phyloP scores from a whole-genome alignment of 2,888 invertebrate species.

The Plagiodera versicolora region DNA sequence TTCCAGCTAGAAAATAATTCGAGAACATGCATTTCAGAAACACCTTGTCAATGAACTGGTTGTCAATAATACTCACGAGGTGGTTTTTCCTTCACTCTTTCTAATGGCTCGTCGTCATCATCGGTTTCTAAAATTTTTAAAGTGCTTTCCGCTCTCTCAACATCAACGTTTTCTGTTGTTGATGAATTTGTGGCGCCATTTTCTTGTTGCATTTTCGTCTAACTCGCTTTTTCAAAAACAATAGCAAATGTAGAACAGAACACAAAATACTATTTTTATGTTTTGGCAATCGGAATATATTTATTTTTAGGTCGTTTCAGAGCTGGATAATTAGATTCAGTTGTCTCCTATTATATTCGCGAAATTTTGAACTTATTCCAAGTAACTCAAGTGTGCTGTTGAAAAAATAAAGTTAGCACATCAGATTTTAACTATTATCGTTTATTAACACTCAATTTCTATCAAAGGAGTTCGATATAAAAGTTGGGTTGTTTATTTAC shows the following conservation, averaged over 20 bases:
- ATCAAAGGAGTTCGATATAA: too few species aligned
- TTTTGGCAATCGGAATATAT: conserved; percentile 10
- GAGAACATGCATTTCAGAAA: too few species aligned
- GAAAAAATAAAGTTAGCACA: too few species aligned
- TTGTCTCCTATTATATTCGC: too few species aligned
- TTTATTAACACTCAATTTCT: too few species aligned
- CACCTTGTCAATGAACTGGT: too few species aligned
- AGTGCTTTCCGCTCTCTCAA: conserved; percentile 32
- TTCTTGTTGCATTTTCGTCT: conserved; percentile 18
- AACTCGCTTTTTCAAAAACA: neutral
- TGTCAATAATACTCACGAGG: conserved; percentile 41
- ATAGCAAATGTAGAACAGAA: neutral
- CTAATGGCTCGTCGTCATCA: conserved; percentile 39
- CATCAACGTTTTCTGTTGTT: conserved; percentile 24
- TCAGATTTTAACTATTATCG: too few species aligned
- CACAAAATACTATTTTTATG: conserved; percentile 20
- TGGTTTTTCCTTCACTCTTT: conserved; percentile 44
- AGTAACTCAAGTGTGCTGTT: too few species aligned
- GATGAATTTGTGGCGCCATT: conserved; percentile 17
- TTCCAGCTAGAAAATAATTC: conserved; percentile 45
- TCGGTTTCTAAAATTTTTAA: conserved; percentile 28
- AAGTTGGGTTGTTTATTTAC: too few species aligned
- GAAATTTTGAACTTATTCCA: too few species aligned
- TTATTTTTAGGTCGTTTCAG: conserved; percentile 19
- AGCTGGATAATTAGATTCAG: too few species aligned